Conservation (phyloP, 2,888 invertebrate species). For the Troides helena region DNA sequence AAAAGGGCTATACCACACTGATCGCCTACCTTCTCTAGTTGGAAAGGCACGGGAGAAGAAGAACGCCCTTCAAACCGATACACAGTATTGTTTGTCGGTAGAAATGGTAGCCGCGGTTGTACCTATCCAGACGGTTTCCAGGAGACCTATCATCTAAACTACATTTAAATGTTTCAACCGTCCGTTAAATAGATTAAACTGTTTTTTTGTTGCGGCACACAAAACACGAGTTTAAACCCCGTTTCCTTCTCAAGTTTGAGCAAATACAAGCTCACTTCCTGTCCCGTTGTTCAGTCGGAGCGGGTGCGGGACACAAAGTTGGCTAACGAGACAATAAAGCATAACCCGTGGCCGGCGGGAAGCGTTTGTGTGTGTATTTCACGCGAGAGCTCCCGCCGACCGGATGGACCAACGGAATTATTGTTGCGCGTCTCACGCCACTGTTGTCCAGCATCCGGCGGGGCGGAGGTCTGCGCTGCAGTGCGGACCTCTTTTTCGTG, state of each 20-base stretch:
- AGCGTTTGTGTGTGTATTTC: constrained; percentile 33
- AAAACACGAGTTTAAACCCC: background rate
- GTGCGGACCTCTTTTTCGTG: constrained; percentile 10
- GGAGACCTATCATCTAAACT: too few relatives aligned
- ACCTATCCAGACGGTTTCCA: too few relatives aligned
- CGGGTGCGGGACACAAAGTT: constrained; percentile 47
- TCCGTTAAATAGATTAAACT: too few relatives aligned
- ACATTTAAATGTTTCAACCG: too few relatives aligned
- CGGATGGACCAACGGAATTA: constrained; percentile 35
- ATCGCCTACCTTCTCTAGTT: too few relatives aligned
- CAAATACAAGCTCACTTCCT: background rate
- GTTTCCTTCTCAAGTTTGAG: background rate
- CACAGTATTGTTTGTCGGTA: too few relatives aligned
- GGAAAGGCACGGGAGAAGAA: too few relatives aligned
- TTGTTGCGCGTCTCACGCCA: constrained; percentile 29
- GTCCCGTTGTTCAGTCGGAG: constrained; percentile 5
- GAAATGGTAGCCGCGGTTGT: too few relatives aligned
- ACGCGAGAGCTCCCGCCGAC: constrained; percentile 32
- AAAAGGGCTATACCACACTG: too few relatives aligned
- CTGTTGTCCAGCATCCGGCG: constrained; percentile 21
- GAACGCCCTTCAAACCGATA: too few relatives aligned
- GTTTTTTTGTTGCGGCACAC: too few relatives aligned
- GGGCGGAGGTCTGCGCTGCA: constrained; percentile 16
- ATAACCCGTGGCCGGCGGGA: constrained; percentile 57
- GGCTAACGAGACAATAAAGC: constrained; percentile 63